Evolutionary conservation across 1,140 invertebrate genomes (phyloP).

Genomic region (Eumaeus atala): DNA sequence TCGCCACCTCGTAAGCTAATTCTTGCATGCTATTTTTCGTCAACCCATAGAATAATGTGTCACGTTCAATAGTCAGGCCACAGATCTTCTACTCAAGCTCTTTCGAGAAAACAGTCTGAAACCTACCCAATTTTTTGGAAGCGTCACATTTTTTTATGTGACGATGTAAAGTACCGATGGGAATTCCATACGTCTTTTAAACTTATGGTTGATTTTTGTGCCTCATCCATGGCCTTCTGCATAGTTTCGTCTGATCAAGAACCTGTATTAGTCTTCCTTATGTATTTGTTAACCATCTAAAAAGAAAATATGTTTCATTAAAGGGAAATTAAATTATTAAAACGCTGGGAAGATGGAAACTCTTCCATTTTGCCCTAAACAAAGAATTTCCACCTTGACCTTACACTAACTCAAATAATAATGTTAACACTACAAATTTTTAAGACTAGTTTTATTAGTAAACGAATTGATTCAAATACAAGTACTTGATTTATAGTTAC

Average conservation of each 20-base stretch:
- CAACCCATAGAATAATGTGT: background rate
- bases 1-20: background rate
- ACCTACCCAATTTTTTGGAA: constrained; percentile 2
- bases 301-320: background rate
- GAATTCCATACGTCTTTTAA: background rate
- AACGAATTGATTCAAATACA: too few species aligned
- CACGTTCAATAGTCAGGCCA: constrained; percentile 6
- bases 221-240: background rate
- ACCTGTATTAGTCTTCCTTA: background rate
- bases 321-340: background rate
- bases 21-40: background rate
- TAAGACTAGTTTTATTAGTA: background rate
- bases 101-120: constrained; percentile 11
- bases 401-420: background rate
- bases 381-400: background rate
- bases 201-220: background rate
- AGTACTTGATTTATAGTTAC: too few species aligned
- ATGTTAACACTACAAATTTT: background rate
- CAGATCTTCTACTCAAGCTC: constrained; percentile 9
- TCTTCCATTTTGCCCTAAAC: background rate
- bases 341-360: background rate
- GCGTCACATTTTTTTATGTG: background rate
- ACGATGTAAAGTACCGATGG: background rate
- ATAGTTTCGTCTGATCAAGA: background rate
- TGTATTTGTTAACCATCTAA: background rate